phyloP scores from a whole-genome alignment of 1,140 invertebrate genomes.

The Papilio polyxenes region DNA sequence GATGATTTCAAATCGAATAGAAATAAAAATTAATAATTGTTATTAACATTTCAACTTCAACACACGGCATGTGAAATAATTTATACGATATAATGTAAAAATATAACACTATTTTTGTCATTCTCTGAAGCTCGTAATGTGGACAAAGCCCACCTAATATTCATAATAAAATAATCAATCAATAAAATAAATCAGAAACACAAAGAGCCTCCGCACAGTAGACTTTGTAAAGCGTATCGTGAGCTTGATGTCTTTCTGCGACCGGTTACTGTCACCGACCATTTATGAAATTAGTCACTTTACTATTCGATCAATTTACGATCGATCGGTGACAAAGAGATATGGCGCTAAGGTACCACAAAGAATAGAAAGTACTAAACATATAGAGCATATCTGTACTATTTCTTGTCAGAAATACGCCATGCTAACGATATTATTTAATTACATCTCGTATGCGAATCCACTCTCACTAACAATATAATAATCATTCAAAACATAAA shows the following conservation, averaged over 20 bases:
- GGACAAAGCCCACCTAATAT: background rate
- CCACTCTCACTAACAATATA: conserved; percentile 54
- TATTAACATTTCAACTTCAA: conserved; percentile 25
- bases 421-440: background rate
- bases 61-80: conserved; percentile 39
- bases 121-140: conserved; percentile 31
- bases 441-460: conserved; percentile 44
- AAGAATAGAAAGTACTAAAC: too few species aligned
- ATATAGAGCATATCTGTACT: background rate
- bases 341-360: too few species aligned
- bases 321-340: background rate
- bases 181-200: conserved; percentile 63
- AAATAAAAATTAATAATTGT: background rate
- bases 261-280: too few species aligned
- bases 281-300: background rate
- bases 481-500: conserved; percentile 67
- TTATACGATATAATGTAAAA: conserved; percentile 30
- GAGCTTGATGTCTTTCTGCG: background rate
- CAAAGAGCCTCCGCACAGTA: background rate
- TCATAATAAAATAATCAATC: conserved; percentile 50
- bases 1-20: conserved; percentile 50
- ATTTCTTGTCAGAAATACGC: background rate
- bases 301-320: background rate
- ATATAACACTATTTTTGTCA: conserved; percentile 37
- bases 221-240: background rate